Evolutionary conservation across 1,140 invertebrate species (phyloP), one percentile per base, ranked within the genome.

Genomic region (Spodoptera frugiperda): DNA sequence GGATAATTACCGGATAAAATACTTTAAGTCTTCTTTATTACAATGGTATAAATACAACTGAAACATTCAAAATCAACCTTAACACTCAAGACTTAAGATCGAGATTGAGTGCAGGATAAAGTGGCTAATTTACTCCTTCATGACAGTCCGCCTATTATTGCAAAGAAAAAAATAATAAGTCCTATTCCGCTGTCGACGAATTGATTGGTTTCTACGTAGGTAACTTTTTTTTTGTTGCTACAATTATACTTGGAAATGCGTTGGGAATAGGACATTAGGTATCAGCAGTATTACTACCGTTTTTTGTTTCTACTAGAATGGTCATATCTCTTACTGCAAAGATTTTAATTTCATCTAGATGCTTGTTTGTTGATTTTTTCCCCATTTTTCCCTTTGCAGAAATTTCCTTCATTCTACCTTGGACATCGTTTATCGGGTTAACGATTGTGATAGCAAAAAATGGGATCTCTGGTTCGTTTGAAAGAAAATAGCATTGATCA

Each of bases 161-260:
- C 75, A 74, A 78, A 84, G 84, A 85, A 87, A 87, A 81, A 84
- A 84, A 75, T 84, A 87, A 80, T 77, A 78, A 59, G 74, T 74
- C 59, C 39, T 84, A 82, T 85, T 79, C 77, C 78, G 82, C 80
- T 86, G 82, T 82, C 85, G 81, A 80, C 76, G 78, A 75, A 86
- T 86, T 84, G 85, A 89, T 88, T 85, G 86, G 82, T 81, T 89
- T 87, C 86, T 84, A 86, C 82, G 82, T 84, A n/a, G n/a, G n/a
- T n/a, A 87, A 82, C 74, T 73, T 75, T 82, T 82, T 84, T 84
- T 87, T 85, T 77, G 78, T 79, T 1, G 6, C 49, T 19, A 14
- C 59, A 85, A 87, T 87, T 84, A 89, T 83, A 83, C 85, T 82
- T 82, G 81, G 85, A 83, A 85, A 87, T 84, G 74, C 78, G 80